Conservation (phyloP, 1,140 invertebrate species). For the Teleopsis dalmanni region DNA sequence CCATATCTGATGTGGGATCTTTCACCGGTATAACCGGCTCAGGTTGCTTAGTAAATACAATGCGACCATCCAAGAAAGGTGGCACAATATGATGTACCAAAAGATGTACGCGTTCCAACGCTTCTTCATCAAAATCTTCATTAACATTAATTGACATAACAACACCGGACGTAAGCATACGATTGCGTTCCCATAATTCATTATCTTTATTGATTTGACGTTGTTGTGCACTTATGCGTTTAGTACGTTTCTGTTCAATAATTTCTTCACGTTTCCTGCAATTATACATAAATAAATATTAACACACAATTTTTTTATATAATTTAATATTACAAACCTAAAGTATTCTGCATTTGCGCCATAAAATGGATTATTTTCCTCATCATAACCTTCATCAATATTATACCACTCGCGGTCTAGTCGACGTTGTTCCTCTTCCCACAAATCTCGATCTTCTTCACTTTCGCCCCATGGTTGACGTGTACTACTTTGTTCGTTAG, state of each 20-base stretch:
- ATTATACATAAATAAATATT: not conserved
- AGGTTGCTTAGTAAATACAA: constrained; percentile 98
- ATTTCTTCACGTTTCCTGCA: constrained; percentile 81
- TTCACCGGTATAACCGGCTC: constrained; percentile 84
- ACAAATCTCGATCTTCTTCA: constrained; percentile 66
- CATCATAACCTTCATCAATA: constrained; percentile 88
- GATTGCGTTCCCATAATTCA: constrained; percentile 96
- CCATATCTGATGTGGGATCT: constrained; percentile 98
- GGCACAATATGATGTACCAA: constrained; percentile 98
- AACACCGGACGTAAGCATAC: constrained; percentile 94
- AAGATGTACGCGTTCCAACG: constrained; percentile 83
- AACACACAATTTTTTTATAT: not conserved
- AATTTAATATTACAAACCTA: constrained; percentile 7
- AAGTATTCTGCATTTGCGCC: constrained; percentile 86
- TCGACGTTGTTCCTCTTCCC: constrained; percentile 89
- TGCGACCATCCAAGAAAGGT: constrained; percentile 95
- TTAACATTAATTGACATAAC: constrained; percentile 84
- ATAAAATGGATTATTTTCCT: constrained; percentile 87
- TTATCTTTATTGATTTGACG: constrained; percentile 95
- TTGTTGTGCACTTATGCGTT: constrained; percentile 88
- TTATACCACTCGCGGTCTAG: constrained; percentile 96
- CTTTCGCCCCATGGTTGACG: constrained; percentile 48
- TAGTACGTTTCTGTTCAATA: constrained; percentile 80
- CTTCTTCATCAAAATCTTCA: constrained; percentile 92
- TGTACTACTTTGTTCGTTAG: constrained; percentile 29